Conservation (phyloP, 2,888 invertebrate genomes). For the Drosophila koepferae region DNA sequence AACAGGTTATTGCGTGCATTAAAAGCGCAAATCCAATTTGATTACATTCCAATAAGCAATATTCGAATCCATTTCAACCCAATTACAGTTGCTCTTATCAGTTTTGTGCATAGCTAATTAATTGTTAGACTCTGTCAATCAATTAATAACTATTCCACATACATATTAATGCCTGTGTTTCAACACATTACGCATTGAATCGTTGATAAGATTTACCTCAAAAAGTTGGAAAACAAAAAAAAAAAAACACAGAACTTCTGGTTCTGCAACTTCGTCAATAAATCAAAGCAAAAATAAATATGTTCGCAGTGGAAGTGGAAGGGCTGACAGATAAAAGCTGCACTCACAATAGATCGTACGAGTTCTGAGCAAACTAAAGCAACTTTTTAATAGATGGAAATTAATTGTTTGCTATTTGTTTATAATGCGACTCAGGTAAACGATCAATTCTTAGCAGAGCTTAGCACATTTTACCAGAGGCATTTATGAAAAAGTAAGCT, state of each 20-base stretch:
- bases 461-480: too few species aligned
- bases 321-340: conserved; percentile 1
- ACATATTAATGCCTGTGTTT: neutral
- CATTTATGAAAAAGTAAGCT: neutral
- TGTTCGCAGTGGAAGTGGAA: neutral
- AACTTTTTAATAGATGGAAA: neutral
- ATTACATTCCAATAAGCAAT: neutral
- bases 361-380: neutral
- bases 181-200: neutral
- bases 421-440: neutral
- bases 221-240: neutral
- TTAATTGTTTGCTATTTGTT: neutral
- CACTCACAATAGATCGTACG: conserved; percentile 2
- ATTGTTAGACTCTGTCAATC: conserved; percentile 1
- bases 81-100: neutral
- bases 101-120: neutral
- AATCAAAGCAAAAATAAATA: neutral
- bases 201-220: neutral
- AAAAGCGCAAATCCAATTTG: neutral
- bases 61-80: neutral
- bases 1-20: neutral
- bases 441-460: neutral
- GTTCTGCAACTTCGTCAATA: neutral
- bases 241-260: conserved; percentile 9
- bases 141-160: conserved; percentile 9